Evolutionary conservation across 2,797 vertebrate species (phyloP).

Genomic region (Sylvilagus floridanus): DNA sequence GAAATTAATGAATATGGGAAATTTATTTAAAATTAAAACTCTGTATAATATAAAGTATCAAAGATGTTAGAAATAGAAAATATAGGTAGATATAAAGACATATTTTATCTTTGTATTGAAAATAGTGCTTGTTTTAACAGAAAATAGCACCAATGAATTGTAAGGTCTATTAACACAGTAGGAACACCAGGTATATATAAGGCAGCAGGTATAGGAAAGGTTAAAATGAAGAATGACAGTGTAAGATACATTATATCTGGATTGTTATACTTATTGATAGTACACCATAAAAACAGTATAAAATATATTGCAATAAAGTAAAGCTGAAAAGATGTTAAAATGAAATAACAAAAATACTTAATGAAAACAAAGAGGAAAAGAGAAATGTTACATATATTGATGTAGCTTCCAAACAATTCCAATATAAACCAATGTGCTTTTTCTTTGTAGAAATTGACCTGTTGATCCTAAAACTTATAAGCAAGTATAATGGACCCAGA

Average conservation of each 20-base stretch:
- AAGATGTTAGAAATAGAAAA: not conserved
- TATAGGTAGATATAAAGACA: not conserved
- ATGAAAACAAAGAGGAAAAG: not conserved
- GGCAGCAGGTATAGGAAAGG: accelerated
- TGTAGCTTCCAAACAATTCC: not conserved
- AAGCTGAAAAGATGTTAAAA: not conserved
- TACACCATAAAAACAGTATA: not conserved
- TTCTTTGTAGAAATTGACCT: not conserved
- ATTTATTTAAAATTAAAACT: not conserved
- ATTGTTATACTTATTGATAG: not conserved
- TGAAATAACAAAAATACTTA: not conserved
- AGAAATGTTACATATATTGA: not conserved
- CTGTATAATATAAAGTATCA: not conserved
- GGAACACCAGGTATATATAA: not conserved
- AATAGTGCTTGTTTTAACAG: not conserved
- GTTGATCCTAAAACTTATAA: not conserved
- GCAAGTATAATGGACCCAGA: not conserved
- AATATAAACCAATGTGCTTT: not conserved
- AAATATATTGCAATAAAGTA: not conserved
- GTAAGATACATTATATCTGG: not conserved
- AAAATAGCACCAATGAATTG: not conserved
- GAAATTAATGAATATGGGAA: not conserved
- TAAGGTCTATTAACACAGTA: not conserved
- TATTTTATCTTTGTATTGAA: not conserved
- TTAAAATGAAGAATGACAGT: not conserved